Evolutionary conservation across 2,113 vertebrate genomes (phyloP), one percentile per base, ranked within the genome.

Genomic region (Typhlomys cinereus): DNA sequence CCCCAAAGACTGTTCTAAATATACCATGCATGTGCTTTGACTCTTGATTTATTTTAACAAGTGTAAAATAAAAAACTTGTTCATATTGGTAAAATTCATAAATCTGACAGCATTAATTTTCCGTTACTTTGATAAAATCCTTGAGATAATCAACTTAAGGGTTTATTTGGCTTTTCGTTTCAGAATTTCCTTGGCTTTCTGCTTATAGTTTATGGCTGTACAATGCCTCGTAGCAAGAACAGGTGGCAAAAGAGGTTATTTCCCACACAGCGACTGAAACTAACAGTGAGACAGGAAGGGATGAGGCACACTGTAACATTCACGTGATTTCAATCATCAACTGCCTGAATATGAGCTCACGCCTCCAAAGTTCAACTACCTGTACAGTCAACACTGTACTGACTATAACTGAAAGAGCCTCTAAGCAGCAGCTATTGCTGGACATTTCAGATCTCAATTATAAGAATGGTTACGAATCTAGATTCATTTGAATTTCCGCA

Each of bases 271-370:
- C 31, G 39, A 11, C 7, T 1, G 34, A 10, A 21, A 50, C 20
- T 31, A 25, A 44, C 3, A 41, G 0, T 12, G 27, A 62, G 4
- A 50, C 0, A 29, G 44, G 27, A 41, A 36, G 31, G 6, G 5
- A 21, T 23, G 18, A 59, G n/a, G 57, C 10, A 48, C 7, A 31
- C 3, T 64, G 29, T 64, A 6, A 18, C 57, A 59, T 25, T n/a
- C 17, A 1, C 5, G 50, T 10, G 1, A 4, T 25, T 23, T 39
- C 36, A 23, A 41, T 46, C 5, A 34, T 15, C 41, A 23, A 41
- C 11, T 73, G 23, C 17, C 10, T 36, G 13, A 4, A 54, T 10
- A 1, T 54, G 34, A 4, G 0, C 34, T 1, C 5, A 17, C 8
- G 5, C 31, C 61, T 20, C 44, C 29, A 27, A 46, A 39, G 11